phyloP scores from a whole-genome alignment of 1,140 invertebrate genomes.

The Chironomus striatipennis region DNA sequence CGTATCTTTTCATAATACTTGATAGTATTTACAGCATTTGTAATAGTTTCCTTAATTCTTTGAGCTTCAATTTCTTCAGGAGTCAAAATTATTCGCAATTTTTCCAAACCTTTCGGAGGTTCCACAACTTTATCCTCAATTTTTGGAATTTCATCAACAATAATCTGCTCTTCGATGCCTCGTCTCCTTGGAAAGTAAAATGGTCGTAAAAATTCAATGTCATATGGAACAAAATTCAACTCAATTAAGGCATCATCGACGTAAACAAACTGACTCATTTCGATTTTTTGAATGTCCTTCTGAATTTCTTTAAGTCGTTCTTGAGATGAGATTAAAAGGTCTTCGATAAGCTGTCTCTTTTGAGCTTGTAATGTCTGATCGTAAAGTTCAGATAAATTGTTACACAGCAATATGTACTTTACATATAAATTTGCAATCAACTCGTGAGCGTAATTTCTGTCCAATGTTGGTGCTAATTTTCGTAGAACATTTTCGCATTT shows the following conservation, averaged over 20 bases:
- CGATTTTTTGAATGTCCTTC: constrained; percentile 40
- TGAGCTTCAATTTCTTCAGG: constrained; percentile 31
- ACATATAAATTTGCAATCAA: constrained; percentile 34
- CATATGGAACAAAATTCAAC: constrained; percentile 48
- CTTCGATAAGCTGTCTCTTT: constrained; percentile 46
- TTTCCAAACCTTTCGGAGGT: background rate
- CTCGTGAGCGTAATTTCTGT: constrained; percentile 27
- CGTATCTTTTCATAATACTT: constrained; percentile 47
- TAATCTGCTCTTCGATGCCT: constrained; percentile 33
- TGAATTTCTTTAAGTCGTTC: constrained; percentile 38
- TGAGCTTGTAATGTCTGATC: constrained; percentile 57
- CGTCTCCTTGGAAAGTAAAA: constrained; percentile 34
- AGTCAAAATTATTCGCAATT: constrained; percentile 24
- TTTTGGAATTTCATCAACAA: constrained; percentile 30
- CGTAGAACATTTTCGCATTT: constrained; percentile 27
- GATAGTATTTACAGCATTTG: constrained; percentile 39
- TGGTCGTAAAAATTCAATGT: constrained; percentile 41
- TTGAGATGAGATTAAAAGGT: constrained; percentile 43
- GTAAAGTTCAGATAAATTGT: constrained; percentile 42
- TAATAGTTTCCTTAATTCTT: constrained; percentile 28
- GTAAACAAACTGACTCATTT: constrained; percentile 46
- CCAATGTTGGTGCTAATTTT: constrained; percentile 25
- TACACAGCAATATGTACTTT: constrained; percentile 33
- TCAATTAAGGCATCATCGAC: constrained; percentile 52
- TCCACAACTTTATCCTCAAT: constrained; percentile 26